These are phyloP conservation scores for Drosophila nigromelanica DNA, from an alignment of 1,140 invertebrate species.

Conservation along the genomic window DNA sequence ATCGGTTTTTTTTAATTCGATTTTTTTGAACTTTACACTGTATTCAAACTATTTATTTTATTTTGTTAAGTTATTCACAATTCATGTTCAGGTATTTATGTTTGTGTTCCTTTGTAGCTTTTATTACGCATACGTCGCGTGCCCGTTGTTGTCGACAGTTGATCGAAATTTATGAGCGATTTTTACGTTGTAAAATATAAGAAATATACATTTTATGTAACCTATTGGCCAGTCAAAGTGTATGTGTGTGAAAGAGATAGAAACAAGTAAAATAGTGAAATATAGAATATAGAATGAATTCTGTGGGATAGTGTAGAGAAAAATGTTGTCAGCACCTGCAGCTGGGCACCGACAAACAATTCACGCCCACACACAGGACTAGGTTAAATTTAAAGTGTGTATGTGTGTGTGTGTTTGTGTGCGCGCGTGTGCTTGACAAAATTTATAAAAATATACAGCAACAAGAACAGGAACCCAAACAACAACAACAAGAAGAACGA, in stretches of 20 bases:
- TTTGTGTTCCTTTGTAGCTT: constrained; percentile 21
- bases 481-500: background rate
- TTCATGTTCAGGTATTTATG: too few relatives aligned
- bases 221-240: background rate
- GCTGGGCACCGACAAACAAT: background rate
- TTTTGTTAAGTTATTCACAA: too few relatives aligned
- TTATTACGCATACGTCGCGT: constrained; percentile 62
- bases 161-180: constrained; percentile 51
- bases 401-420: constrained; percentile 47
- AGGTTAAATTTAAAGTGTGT: background rate
- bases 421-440: constrained; percentile 57
- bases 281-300: background rate
- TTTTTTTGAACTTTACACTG: too few relatives aligned
- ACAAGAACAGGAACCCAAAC: constrained; percentile 9
- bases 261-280: background rate
- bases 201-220: constrained; percentile 1
- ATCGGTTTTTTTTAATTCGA: too few relatives aligned
- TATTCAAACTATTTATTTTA: too few relatives aligned
- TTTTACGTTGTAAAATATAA: constrained; percentile 36
- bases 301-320: too few relatives aligned
- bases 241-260: background rate
- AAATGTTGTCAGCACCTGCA: too few relatives aligned
- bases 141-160: constrained; percentile 18
- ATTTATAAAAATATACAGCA: constrained; percentile 54
- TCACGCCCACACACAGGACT: constrained; percentile 36